Conservation (phyloP, 2,797 vertebrate species). For the Harpagifer antarcticus region DNA sequence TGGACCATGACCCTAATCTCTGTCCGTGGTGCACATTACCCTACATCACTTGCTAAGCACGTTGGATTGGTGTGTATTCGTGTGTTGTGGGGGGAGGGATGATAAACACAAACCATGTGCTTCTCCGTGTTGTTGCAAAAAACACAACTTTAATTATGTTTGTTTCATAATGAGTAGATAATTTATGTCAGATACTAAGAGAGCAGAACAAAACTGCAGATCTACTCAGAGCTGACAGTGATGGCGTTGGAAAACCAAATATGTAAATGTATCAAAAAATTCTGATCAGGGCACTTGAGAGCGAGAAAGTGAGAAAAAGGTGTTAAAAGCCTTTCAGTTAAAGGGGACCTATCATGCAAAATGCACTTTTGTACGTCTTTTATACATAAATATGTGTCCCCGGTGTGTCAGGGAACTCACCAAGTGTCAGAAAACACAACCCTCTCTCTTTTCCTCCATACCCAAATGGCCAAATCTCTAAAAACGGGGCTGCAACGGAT, state of each 20-base stretch:
- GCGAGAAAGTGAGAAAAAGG: background rate
- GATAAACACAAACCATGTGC: constrained; percentile 63
- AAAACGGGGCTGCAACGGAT: no score
- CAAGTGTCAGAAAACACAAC: no score
- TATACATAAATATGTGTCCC: no score
- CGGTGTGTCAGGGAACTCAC: no score
- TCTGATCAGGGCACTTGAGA: background rate
- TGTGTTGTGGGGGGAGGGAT: constrained; percentile 22
- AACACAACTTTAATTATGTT: constrained; percentile 2
- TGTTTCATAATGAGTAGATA: background rate
- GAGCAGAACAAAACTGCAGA: background rate
- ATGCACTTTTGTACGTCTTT: no score
- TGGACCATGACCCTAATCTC: constrained; percentile 72
- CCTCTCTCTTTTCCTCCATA: no score
- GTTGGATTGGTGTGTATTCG: constrained; percentile 31
- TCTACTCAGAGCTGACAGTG: background rate
- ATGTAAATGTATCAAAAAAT: background rate
- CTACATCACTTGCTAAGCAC: constrained; percentile 50
- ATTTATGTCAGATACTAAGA: background rate
- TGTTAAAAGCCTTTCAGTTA: background rate
- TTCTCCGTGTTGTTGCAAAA: constrained; percentile 11
- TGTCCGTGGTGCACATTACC: constrained; percentile 66
- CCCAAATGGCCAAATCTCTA: no score
- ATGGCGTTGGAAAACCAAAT: background rate
- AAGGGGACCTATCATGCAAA: no score